Evolutionary conservation across 2,113 vertebrate species (phyloP), one percentile per base, ranked within the genome.

Genomic region (Suricata suricatta): DNA sequence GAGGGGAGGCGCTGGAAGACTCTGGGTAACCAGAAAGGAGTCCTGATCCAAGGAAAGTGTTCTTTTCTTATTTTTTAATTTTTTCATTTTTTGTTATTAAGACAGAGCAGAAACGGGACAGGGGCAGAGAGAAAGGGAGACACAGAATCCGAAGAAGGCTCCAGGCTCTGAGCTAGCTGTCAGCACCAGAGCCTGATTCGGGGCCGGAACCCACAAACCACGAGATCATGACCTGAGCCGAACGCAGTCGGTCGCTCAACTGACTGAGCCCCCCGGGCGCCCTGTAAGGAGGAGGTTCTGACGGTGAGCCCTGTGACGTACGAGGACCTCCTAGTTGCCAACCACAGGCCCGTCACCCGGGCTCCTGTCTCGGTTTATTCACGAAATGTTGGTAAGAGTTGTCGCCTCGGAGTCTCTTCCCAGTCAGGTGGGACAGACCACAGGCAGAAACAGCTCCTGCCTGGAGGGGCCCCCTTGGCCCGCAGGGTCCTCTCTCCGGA

Each of bases 31-130:
- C 50, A 15, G 44, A n/a, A 50, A 13, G 63, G 4, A 29, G 47
- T 2, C 96, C 86, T 88, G 29, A 31, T 16, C 25, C 52, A 93
- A 88, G 86, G 89, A 38, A 83, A 50, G 44, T n/a, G 44, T 44
- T 44, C 44, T 44, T 44, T 44, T 44, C n/a, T n/a, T n/a, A n/a
- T 44, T 44, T 44, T 44, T 44, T 44, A 44, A 44, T 44, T 44
- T 44, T 44, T 44, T 44, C 44, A 44, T 44, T 44, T 44, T 44
- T 44, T 44, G 7, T 44, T 44, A 44, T 44, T 44, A 7, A 44
- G 44, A 44, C 44, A 44, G 44, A 44, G 44, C 44, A 44, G 44
- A 7, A 44, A 44, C 44, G 44, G 44, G 44, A 44, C 44, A 44
- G 44, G 44, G 7, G 44, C 44, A 44, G 44, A 44, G 44, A 44